Conservation (phyloP, 2,797 vertebrate genomes). For the Pipistrellus pipistrellus region DNA sequence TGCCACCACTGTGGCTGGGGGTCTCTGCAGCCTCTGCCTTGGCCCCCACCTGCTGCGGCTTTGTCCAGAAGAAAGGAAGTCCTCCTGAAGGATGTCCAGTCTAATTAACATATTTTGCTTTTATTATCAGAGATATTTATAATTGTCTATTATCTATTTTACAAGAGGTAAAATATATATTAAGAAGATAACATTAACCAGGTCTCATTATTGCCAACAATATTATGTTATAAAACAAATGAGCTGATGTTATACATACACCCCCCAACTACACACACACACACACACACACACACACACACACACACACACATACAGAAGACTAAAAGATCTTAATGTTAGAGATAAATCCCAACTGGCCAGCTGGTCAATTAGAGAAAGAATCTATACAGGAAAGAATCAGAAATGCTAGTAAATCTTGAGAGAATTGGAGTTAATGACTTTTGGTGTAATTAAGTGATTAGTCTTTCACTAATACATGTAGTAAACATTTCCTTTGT, state of each 20-base stretch:
- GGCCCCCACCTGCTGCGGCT: too few species aligned
- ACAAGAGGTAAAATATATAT: not conserved
- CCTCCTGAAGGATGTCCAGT: too few species aligned
- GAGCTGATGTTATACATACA: not conserved
- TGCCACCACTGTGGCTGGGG: too few species aligned
- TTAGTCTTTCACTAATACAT: constrained; percentile 63
- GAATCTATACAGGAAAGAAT: constrained; percentile 62
- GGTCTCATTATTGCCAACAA: not conserved
- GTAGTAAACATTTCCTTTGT: constrained; percentile 47
- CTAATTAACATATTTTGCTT: too few species aligned
- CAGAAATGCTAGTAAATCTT: constrained; percentile 63
- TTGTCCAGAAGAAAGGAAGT: too few species aligned
- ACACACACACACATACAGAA: not conserved
- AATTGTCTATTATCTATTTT: not conserved
- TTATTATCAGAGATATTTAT: not conserved
- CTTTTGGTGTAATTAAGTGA: constrained; percentile 54
- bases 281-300: not conserved
- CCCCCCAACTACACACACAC: too few species aligned
- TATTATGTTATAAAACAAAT: constrained; percentile 45
- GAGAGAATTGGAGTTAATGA: constrained; percentile 65
- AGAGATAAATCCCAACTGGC: constrained; percentile 53
- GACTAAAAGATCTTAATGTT: constrained; percentile 51
- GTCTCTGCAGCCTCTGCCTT: too few species aligned
- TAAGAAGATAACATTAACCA: not conserved
- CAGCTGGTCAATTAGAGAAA: constrained; percentile 57